Conservation (phyloP, 2,797 vertebrate genomes). For the Holocentrus rufus region DNA sequence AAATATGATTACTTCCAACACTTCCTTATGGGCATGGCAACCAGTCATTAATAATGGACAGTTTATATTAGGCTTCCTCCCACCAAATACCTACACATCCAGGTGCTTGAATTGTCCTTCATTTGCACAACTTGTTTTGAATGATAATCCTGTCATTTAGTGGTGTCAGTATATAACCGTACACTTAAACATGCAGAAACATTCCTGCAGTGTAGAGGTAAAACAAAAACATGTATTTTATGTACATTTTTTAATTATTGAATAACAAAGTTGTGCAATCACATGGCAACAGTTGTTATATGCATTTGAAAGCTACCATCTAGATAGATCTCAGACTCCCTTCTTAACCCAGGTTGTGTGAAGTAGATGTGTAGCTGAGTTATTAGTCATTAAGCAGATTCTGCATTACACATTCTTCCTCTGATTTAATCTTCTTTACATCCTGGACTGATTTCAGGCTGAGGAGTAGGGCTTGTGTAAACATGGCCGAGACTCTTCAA, state of each 20-base stretch:
- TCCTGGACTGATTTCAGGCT: background rate
- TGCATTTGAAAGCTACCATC: background rate
- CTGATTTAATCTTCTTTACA: conserved; percentile 30
- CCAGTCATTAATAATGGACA: no score
- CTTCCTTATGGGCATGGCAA: no score
- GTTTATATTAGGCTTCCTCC: no score
- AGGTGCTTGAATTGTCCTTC: no score
- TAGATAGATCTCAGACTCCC: conserved; percentile 7
- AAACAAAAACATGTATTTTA: background rate
- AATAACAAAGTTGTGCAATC: background rate
- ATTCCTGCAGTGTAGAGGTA: background rate
- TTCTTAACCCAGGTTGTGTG: background rate
- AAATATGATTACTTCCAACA: no score
- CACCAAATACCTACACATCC: no score
- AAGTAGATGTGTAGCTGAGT: background rate
- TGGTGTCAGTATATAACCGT: no score
- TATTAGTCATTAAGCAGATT: conserved; percentile 20
- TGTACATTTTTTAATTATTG: background rate
- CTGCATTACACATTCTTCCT: conserved; percentile 16
- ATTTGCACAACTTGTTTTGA: no score
- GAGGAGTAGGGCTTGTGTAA: background rate
- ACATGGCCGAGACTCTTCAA: conserved; percentile 7
- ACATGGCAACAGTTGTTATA: conserved; percentile 1
- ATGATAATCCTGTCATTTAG: no score
- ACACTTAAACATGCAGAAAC: background rate